Evolutionary conservation across 2,797 vertebrate genomes (phyloP), one percentile per base, ranked within the genome.

Genomic region (Hafferia zeledoni): DNA sequence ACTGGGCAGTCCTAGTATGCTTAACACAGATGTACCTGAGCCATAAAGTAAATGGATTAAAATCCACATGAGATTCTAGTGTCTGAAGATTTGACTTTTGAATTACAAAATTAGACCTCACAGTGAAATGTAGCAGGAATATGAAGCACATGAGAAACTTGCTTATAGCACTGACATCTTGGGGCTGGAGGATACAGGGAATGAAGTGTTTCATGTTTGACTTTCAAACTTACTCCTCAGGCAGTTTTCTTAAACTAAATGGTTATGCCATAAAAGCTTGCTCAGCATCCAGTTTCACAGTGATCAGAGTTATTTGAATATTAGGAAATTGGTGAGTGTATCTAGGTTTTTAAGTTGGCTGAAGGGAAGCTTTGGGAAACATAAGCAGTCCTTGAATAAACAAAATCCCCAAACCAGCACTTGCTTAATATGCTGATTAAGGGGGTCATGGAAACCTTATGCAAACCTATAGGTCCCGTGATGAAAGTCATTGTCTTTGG

Each of bases 251-350:
- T 75, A 30, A 67, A 30, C 30, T 24, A n/a, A 59, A 65, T 35
- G 10, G 23, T 83, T 87, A 11, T 0, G 0, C 50, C 55, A 31
- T 56, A 39, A 78, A 82, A 81, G 17, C 57, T 77, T 87, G 55
- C 28, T 87, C 25, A 28, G 63, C 25, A 2, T 37, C n/a, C 3
- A 5, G 46, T 91, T 93, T 88, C 50, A 46, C 55, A 71, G 63
- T 23, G 65, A 87, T 83, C 33, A 43, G 67, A 87, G 50, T 91
- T 90, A 49, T 10, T 70, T 0, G 2, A 35, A 6, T 85, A 37
- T 85, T 93, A 93, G 84, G 77, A 95, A 88, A 84, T 27, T 81
- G 83, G 37, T 86, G 64, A 52, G 52, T 84, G 55, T 71, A 84
- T 71, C 11, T 31, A 37, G 28, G 39, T 47, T 92, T 93, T 91